Conservation (phyloP, 2,888 invertebrate species). For the Fragum sueziense region DNA sequence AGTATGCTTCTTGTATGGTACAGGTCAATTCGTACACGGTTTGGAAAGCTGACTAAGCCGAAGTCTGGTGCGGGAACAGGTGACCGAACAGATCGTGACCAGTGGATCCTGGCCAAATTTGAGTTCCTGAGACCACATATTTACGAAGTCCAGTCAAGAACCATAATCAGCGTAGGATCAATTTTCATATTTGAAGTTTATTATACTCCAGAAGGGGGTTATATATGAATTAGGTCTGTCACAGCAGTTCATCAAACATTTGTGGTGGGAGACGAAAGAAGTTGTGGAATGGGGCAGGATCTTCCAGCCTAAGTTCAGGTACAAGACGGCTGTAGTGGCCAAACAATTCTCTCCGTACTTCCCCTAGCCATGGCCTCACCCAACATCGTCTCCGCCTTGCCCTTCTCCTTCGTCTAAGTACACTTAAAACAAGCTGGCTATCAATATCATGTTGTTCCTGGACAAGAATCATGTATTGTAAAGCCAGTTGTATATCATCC, state of each 20-base stretch:
- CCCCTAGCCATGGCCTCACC: slow-evolving; percentile 53
- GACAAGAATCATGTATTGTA: slow-evolving; percentile 26
- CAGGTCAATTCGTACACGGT: slow-evolving; percentile 36
- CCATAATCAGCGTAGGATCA: no score
- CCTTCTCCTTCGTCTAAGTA: slow-evolving; percentile 36
- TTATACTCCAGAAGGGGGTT: slow-evolving; percentile 53
- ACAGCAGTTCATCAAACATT: slow-evolving; percentile 58
- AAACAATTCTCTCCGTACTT: slow-evolving; percentile 37
- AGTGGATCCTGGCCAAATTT: slow-evolving; percentile 33
- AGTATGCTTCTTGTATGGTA: slow-evolving; percentile 27
- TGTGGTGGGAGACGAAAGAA: slow-evolving; percentile 50
- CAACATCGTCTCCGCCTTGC: slow-evolving; percentile 46
- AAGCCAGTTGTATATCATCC: slow-evolving; percentile 1
- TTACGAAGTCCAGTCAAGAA: no score
- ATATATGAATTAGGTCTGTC: slow-evolving; percentile 41
- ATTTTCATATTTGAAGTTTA: no score
- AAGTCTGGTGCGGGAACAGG: slow-evolving; percentile 34
- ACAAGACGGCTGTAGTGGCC: slow-evolving; percentile 44
- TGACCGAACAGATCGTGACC: slow-evolving; percentile 34
- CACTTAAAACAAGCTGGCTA: slow-evolving; percentile 5
- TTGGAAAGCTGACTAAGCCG: slow-evolving; percentile 30
- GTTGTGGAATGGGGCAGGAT: slow-evolving; percentile 50
- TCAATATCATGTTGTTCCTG: slow-evolving; percentile 29
- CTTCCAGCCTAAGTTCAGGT: slow-evolving; percentile 49
- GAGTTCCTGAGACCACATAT: slow-evolving; percentile 31